Base-by-base conservation (phyloP, 2,113 vertebrate genomes). In the Macquaria australasica region DNA sequence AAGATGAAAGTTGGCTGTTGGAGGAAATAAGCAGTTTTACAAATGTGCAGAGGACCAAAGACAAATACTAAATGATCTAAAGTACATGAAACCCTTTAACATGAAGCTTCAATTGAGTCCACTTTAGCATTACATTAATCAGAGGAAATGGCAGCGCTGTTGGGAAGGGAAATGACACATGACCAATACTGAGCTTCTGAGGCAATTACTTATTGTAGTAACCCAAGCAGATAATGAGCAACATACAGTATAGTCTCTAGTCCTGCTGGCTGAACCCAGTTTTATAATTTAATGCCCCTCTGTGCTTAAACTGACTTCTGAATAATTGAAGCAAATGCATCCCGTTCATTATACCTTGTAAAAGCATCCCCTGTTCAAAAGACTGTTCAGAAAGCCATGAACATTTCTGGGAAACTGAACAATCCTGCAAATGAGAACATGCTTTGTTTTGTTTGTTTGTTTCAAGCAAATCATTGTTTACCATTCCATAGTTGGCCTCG, bases 271-370 rank as follows among this genome's bases (percentile, higher is more conserved):
- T 64, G 70, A 69, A 83, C 43, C 76, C 43, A 82, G 67, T 78
- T 91, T 84, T 87, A 89, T 88, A 78, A 90, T 88, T 93, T 84
- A 87, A 91, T 86, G 82, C 80, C 86, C 82, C 82, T 68, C 71
- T 91, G 66, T 84, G 84, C 75, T 83, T 92, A 89, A 92, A 92
- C 77, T 81, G 86, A 82, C 77, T 77, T 51, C 88, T 86, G 76
- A 89, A 91, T 91, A 91, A 90, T 88, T 91, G 80, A 90, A 82
- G 64, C 60, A 83, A 89, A 86, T 84, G 80, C 81, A 86, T 83
- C 74, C 76, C 53, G 39, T 87, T 91, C 86, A 94, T 90, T 85
- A 93, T 80, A 79, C 82, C 68, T 79, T 68, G 82, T 94, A 76
- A 88, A 89, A 91, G 84, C 81, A 83, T 82, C 76, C 73, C 41